Base-by-base conservation (phyloP, 2,113 vertebrate species). In the Megaceryle torquata region DNA sequence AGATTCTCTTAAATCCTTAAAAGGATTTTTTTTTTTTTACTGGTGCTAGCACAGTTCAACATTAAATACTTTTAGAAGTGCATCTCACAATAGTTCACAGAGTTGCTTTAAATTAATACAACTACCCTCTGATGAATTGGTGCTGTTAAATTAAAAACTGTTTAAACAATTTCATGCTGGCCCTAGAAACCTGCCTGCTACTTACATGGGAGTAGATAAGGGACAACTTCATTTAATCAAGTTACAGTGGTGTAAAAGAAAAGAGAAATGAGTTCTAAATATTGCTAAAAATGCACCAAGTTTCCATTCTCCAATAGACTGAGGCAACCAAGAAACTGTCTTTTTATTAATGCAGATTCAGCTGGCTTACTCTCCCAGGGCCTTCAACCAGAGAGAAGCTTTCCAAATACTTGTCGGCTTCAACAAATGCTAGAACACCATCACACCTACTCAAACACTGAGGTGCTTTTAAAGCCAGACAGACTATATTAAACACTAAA, bases 121-220 rank as follows among this genome's bases (percentile, higher is more conserved):
- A 69, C 35, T 87, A 85, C n/a, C 43, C 1, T 15, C 51, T 74
- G 50, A n/a, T 69, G 79, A 88, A 76, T 74, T 39, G 59, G n/a
- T 59, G 46, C 25, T 81, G 51, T 76, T 74, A 86, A 91, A 89
- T 89, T 85, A 87, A 94, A 94, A 95, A 24, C 39, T 28, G 12
- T 68, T 51, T 37, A 53, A 16, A 29, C 37, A 53, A 29, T 33
- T 80, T 67, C 61, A 54, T 31, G 48, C 39, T 1, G 5, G 44
- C 28, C 28, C 28, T 82, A 60, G 74, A 81, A 94, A 81, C 13
- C 17, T 81, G 43, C 48, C 65, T 82, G 65, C 70, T 78, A 43
- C 60, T 75, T 89, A 86, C 14, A 48, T 1, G 13, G 29, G 8
- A 89, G 26, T 25, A 85, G 81, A 71, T 75, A 90, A 86, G 37